Conservation (phyloP, 2,797 vertebrate species). For the Silurus lanzhouensis region DNA sequence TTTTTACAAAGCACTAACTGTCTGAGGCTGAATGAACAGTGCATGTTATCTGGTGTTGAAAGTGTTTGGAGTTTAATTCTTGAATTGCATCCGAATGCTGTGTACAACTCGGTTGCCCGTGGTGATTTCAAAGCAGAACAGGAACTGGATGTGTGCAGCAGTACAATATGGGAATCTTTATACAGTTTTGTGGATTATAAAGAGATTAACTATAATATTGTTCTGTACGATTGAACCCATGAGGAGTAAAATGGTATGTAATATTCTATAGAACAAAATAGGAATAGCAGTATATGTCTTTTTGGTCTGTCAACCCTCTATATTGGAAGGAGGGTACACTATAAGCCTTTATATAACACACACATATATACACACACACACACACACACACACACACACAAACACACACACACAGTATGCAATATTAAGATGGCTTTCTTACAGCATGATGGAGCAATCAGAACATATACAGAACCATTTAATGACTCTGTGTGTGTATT, state of each 20-base stretch:
- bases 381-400: background rate
- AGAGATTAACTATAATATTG: background rate
- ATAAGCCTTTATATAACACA: too few species aligned
- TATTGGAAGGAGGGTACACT: too few species aligned
- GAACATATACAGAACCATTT: too few species aligned
- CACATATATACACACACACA: background rate
- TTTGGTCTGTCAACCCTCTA: background rate
- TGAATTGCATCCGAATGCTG: background rate
- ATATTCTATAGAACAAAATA: background rate
- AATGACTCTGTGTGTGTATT: too few species aligned
- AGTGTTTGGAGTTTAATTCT: background rate
- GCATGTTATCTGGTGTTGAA: background rate
- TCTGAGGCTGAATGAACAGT: background rate
- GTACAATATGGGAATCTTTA: background rate
- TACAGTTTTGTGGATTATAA: background rate
- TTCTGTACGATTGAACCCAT: constrained; percentile 2
- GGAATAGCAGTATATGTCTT: background rate
- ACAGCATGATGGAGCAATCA: background rate
- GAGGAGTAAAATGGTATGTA: background rate
- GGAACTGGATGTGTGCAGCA: background rate
- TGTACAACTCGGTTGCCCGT: background rate
- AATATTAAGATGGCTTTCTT: background rate
- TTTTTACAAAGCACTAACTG: too few species aligned
- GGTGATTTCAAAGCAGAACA: constrained; percentile 7
- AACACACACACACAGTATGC: background rate